Evolutionary conservation across 2,113 vertebrate species (phyloP), one percentile per base, ranked within the genome.

Genomic region (Prionailurus bengalensis): DNA sequence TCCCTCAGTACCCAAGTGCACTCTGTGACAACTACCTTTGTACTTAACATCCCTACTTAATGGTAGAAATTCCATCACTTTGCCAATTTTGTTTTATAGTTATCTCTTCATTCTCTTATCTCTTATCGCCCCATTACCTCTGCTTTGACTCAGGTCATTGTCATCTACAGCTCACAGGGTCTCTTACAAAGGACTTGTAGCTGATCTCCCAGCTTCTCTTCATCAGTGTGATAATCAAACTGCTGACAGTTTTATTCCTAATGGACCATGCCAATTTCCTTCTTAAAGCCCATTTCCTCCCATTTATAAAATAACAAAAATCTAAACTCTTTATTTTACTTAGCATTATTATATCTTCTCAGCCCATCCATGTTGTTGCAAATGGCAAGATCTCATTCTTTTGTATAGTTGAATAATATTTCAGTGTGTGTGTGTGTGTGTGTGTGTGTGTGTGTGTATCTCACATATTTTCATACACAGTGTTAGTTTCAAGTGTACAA

Each of bases 281-380:
- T 6, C 55, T 58, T 42, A 88, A 80, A 85, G 36, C 4, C 42
- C 8, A 17, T 70, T 79, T 82, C 33, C 42, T 12, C 16, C 25
- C 6, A 83, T 70, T 92, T 89, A 21, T 17, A 89, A 93, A 95
- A 61, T 65, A 84, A 79, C 36, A 78, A 36, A 78, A 92, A 79
- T 63, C 21, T 71, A 76, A 89, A 85, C 29, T 91, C 27, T 7
- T 23, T 83, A 76, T 31, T 76, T 76, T 42, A 48, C 25, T 48
- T 48, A 16, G 42, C 74, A 48, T 48, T 76, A 76, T 45, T 29
- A 29, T 45, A 45, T 27, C 42, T 76, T 76, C 27, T 48, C 29
- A 0, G 0, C 31, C 42, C 27, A 48, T 15, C 74, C 74, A 29
- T 76, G 39, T 45, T 76, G 73, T 76, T 76, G 39, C 39, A 29